These are phyloP conservation scores for Eudyptes chrysolophus DNA, from an alignment of 2,113 vertebrate genomes.

Conservation along the genomic window DNA sequence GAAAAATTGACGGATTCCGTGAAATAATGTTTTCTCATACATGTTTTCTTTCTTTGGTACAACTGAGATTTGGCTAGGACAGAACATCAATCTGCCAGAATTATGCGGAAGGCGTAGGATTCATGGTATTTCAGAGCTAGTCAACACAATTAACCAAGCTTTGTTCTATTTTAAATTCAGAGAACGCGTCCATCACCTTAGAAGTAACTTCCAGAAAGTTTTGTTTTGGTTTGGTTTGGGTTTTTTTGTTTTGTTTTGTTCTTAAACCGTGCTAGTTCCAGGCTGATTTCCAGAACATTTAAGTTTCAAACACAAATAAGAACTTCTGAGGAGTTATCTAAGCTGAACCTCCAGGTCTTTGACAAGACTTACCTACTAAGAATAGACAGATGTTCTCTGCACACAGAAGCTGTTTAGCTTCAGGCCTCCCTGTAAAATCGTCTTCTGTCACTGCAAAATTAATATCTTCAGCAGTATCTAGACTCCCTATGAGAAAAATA, in stretches of 20 bases:
- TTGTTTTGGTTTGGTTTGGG: background rate
- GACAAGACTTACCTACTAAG: background rate
- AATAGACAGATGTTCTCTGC: background rate
- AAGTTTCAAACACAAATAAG: background rate
- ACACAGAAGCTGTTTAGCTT: background rate
- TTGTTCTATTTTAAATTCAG: constrained; percentile 55
- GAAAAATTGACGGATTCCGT: background rate
- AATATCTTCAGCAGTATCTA: background rate
- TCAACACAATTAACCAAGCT: constrained; percentile 37
- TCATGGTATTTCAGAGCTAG: background rate
- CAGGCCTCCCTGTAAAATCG: background rate
- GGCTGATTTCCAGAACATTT: background rate
- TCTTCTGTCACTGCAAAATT: background rate
- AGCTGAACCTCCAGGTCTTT: background rate
- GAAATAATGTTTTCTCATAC: constrained; percentile 9
- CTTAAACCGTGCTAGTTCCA: background rate
- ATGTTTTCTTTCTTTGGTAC: constrained; percentile 20
- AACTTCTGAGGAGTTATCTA: background rate
- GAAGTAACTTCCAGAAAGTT: constrained; percentile 23
- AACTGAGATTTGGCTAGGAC: constrained; percentile 36
- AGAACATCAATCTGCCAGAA: constrained; percentile 18
- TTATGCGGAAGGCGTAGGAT: constrained; percentile 26
- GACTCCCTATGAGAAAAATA: background rate
- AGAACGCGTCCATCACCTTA: background rate
- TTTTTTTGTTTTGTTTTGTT: background rate